These are phyloP conservation scores for Drosophila meridiana DNA, from an alignment of 2,888 invertebrate genomes.

Conservation along the genomic window DNA sequence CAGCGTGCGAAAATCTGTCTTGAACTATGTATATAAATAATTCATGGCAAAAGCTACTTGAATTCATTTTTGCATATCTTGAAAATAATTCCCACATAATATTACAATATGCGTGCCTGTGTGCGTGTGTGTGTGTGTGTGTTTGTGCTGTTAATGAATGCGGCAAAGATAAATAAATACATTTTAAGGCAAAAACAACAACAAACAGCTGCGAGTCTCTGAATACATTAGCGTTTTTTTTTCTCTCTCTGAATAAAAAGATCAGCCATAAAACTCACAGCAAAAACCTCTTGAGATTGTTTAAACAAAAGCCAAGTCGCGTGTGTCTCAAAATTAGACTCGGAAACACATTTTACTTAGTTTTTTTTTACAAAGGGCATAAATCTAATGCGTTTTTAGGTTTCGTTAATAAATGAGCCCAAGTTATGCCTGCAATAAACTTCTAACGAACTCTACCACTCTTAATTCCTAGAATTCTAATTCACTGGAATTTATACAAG, in stretches of 20 bases:
- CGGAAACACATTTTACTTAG: conserved; percentile 9
- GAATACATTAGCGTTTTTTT: conserved; percentile 68
- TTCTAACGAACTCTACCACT: neutral
- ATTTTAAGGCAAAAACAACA: conserved; percentile 40
- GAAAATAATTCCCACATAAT: conserved; percentile 70
- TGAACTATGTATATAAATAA: conserved; percentile 60
- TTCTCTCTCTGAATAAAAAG: conserved; percentile 27
- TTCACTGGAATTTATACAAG: neutral
- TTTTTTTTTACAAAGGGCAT: conserved; percentile 15
- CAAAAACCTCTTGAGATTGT: conserved; percentile 57
- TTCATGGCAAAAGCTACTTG: conserved; percentile 50
- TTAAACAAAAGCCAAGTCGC: conserved; percentile 57
- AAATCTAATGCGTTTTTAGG: neutral
- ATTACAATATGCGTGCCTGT: conserved; percentile 41
- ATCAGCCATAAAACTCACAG: conserved; percentile 43
- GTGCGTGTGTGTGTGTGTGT: conserved; percentile 8
- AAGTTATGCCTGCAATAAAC: neutral
- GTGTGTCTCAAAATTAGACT: conserved; percentile 17
- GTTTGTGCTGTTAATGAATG: conserved; percentile 61
- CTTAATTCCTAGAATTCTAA: neutral
- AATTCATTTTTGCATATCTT: conserved; percentile 45
- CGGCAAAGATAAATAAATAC: conserved; percentile 73
- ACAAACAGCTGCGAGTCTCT: conserved; percentile 46
- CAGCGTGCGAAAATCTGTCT: conserved; percentile 61
- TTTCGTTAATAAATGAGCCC: neutral